phyloP scores from a whole-genome alignment of 2,797 vertebrate species.

The Periophthalmus magnuspinnatus region DNA sequence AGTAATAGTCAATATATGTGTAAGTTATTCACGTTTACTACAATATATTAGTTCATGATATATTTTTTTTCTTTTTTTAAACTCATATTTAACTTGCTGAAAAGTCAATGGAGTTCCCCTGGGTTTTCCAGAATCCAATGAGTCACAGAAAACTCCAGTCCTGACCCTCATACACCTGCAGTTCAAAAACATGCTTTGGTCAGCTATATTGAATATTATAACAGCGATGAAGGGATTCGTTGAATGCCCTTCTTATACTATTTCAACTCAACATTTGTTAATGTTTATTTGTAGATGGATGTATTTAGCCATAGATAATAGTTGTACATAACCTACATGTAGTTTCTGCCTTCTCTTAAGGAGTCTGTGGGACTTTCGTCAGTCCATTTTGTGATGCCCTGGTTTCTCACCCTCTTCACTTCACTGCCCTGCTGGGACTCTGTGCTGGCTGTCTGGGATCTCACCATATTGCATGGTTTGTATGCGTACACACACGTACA shows the following conservation, averaged over 20 bases:
- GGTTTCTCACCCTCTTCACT: constrained; percentile 81
- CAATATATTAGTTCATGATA: background rate
- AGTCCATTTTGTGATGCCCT: constrained; percentile 75
- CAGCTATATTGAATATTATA: background rate
- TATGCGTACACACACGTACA: background rate
- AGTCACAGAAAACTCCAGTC: background rate
- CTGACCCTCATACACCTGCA: background rate
- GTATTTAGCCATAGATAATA: background rate
- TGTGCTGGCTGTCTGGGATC: constrained; percentile 78
- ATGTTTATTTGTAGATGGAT: background rate
- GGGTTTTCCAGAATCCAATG: background rate
- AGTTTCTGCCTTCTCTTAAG: constrained; percentile 41
- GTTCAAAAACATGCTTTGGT: background rate
- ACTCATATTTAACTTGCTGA: background rate
- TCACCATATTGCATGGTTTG: constrained; percentile 76
- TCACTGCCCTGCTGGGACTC: constrained; percentile 82
- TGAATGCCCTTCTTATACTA: background rate
- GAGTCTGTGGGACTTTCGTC: constrained; percentile 71
- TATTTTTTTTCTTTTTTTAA: background rate
- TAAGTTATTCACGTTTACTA: background rate
- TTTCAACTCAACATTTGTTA: background rate
- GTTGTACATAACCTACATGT: background rate
- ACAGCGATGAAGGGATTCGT: background rate
- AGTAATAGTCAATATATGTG: constrained; percentile 42
- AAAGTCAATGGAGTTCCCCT: background rate